Percentiles rank a stretch among this genome's conserved stretches.
phyloP scores from a whole-genome alignment of 2,113 vertebrate species.

The Saccopteryx bilineata region DNA sequence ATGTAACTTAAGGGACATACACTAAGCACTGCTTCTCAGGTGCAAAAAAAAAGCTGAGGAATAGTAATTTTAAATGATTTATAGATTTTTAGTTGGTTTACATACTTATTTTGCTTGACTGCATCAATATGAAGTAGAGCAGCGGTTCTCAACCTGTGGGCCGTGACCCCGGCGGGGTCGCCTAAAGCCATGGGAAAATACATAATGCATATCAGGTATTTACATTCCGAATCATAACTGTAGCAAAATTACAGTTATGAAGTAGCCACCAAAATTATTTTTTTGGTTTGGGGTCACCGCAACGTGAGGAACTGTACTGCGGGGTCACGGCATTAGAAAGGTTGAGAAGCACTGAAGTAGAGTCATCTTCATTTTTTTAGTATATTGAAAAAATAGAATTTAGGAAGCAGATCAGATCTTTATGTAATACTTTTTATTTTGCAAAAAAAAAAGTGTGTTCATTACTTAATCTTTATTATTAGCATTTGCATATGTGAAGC shows the following conservation, averaged over 20 bases:
- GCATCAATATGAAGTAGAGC: not conserved
- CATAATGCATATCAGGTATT: no score
- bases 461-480: not conserved
- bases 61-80: not conserved
- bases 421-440: not conserved
- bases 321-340: no score
- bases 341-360: not conserved
- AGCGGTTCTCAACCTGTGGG: no score
- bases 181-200: no score
- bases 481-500: not conserved
- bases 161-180: no score
- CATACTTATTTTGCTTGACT: not conserved
- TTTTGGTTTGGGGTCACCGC: no score
- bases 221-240: no score
- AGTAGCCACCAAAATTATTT: no score
- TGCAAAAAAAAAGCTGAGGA: not conserved
- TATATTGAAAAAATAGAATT: not conserved
- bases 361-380: not conserved
- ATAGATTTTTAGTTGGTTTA: not conserved
- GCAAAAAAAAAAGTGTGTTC: not conserved
- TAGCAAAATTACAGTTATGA: no score
- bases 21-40: not conserved
- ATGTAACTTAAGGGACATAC: not conserved
- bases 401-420: not conserved
- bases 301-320: no score